A percentile compares a stretch with the other conserved stretches of the same genome.
Conservation (phyloP, 1,140 invertebrate species). For the Chironomus striatipennis region DNA sequence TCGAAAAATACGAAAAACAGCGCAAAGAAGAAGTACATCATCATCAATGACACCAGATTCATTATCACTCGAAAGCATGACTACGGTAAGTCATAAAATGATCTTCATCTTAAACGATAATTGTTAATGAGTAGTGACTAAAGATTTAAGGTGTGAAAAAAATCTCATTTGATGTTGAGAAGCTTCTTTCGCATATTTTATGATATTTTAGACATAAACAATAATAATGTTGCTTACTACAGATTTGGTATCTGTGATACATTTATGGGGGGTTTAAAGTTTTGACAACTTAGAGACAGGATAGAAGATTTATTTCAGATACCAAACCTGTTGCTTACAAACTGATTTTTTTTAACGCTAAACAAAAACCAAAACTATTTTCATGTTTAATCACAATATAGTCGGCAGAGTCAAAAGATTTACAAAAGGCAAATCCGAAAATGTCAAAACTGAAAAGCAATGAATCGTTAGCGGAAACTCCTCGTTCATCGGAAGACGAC, state of each 20-base stretch:
- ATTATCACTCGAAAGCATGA: conserved; percentile 31
- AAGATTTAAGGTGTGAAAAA: too few species aligned
- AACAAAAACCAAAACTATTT: background rate
- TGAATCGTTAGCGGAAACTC: background rate
- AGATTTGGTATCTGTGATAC: too few species aligned
- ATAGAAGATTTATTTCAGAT: too few species aligned
- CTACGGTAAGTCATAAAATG: conserved; percentile 19
- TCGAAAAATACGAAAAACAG: conserved; percentile 45
- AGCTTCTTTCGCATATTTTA: too few species aligned
- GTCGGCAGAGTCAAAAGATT: conserved; percentile 30
- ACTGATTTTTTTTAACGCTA: background rate
- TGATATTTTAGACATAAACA: too few species aligned
- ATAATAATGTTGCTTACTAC: too few species aligned
- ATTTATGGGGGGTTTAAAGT: too few species aligned
- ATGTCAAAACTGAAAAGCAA: background rate
- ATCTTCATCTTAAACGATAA: conserved; percentile 3
- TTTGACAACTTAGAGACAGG: too few species aligned
- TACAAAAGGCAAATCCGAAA: background rate
- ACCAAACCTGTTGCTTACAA: too few species aligned
- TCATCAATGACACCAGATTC: conserved; percentile 27
- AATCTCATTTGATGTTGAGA: too few species aligned
- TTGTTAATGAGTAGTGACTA: background rate
- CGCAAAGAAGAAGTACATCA: conserved; percentile 16
- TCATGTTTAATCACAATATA: conserved; percentile 18
- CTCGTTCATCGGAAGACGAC: background rate